Evolutionary conservation across 2,888 invertebrate genomes (phyloP), one percentile per base, ranked within the genome.

Genomic region (Rosalia funebris): DNA sequence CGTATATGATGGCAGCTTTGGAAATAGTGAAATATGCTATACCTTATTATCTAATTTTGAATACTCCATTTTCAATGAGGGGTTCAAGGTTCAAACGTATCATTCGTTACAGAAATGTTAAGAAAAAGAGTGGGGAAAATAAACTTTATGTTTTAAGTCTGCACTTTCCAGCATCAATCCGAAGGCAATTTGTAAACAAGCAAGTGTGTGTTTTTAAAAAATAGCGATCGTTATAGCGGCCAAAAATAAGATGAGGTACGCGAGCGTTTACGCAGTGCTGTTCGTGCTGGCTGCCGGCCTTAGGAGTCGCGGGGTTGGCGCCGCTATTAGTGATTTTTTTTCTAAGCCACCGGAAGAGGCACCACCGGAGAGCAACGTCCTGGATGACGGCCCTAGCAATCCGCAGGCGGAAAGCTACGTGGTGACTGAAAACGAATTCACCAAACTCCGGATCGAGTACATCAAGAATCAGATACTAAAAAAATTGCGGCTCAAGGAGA

Each of bases 391-490:
- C n/a, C 39, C 60, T 32, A 17, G 56, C 59, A 11, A 63, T 48
- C 67, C 69, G n/a, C n/a, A n/a, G n/a, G n/a, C n/a, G 17, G 63
- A 60, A n/a, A 57, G 65, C 65, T 74, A 73, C 59, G 71, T 73
- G 11, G 73, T 75, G 14, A 74, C 75, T 11, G 88, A 88, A 44
- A 84, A 85, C 39, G 86, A 89, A 70, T 79, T 76, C 91, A 90
- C 88, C 0, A 87, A 87, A 31, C 83, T 91, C 32, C 83, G 93
- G 64, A 88, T 93, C 63, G 92, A 93, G 79, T 91, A 90, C 71
- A 91, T 93, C 45, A 93, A 93, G 80, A 89, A 91, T 77, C 92
- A 93, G 82, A 94, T 94, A 20, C 78, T 94, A 71, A 91, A 90
- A 81, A 93, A 93, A 80, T 76, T 94, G 55, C 81, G 93, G 65